These are phyloP conservation scores for Tenthredo livida DNA, from an alignment of 2,888 invertebrate genomes.

Conservation along the genomic window DNA sequence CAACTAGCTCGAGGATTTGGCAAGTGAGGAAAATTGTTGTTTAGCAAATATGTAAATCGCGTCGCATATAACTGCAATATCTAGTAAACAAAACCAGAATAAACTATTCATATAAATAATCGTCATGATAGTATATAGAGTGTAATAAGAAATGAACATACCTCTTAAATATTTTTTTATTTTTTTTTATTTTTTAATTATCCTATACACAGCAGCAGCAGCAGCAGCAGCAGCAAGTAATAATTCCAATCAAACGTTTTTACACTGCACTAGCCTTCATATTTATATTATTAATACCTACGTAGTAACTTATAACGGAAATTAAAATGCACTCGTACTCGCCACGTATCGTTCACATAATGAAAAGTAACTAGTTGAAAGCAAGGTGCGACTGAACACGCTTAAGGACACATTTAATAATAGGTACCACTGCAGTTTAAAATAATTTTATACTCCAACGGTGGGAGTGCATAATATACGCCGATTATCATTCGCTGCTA, in stretches of 20 bases:
- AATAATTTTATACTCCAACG: too few relatives aligned
- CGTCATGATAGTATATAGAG: background rate
- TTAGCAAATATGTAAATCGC: background rate
- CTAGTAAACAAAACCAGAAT: background rate
- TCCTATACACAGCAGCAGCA: background rate
- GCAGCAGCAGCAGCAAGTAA: background rate
- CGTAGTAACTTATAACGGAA: background rate
- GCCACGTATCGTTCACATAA: constrained; percentile 26
- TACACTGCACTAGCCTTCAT: constrained; percentile 23
- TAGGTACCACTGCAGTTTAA: constrained; percentile 32
- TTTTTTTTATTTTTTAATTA: background rate
- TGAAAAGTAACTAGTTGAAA: constrained; percentile 20
- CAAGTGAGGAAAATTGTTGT: constrained; percentile 12
- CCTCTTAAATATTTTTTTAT: background rate
- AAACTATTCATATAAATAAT: background rate
- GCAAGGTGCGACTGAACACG: constrained; percentile 36
- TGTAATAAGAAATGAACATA: background rate
- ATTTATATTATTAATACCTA: constrained; percentile 15
- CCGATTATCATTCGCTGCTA: constrained; percentile 15
- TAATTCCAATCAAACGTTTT: background rate
- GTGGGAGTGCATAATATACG: too few relatives aligned
- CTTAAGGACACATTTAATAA: constrained; percentile 54
- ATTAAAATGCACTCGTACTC: constrained; percentile 29
- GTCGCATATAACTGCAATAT: background rate
- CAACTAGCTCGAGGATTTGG: background rate